Evolutionary conservation across 1,140 invertebrate genomes (phyloP).

Genomic region (Meloidogyne floridensis): DNA sequence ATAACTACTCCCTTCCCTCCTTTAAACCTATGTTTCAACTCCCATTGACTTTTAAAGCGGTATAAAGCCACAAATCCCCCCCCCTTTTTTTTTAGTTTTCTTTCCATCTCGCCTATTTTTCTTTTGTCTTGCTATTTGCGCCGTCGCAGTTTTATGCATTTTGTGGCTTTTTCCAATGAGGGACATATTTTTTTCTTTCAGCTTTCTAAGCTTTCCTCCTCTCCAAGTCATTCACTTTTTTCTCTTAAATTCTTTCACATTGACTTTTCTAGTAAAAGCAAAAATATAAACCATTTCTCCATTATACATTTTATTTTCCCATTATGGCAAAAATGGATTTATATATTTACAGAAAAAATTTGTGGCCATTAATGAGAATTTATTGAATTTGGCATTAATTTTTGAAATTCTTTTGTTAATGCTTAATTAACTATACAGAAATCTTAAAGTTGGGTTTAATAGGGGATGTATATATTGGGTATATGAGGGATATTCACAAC

Average conservation of each 20-base stretch:
- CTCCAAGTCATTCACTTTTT: background rate
- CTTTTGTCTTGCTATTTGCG: background rate
- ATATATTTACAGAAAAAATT: too few relatives aligned
- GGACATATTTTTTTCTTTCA: background rate
- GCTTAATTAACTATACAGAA: too few relatives aligned
- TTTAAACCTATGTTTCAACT: background rate
- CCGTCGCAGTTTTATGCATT: background rate
- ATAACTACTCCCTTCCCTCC: background rate
- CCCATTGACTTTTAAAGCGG: background rate
- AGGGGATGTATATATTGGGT: too few relatives aligned
- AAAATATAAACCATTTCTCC: background rate
- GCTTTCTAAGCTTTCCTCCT: background rate
- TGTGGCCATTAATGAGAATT: too few relatives aligned
- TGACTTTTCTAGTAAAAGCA: background rate
- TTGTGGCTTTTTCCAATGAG: background rate
- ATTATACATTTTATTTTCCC: background rate
- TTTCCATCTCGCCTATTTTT: background rate
- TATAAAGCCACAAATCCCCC: background rate
- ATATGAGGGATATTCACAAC: too few relatives aligned
- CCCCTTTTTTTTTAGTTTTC: background rate
- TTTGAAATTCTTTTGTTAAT: too few relatives aligned
- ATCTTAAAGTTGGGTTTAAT: too few relatives aligned
- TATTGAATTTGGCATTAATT: too few relatives aligned
- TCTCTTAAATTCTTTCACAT: background rate
- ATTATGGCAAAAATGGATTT: too few relatives aligned